Percentiles rank a stretch among this genome's conserved stretches.
phyloP scores from a whole-genome alignment of 1,140 invertebrate genomes.

The Diuraphis noxia region DNA sequence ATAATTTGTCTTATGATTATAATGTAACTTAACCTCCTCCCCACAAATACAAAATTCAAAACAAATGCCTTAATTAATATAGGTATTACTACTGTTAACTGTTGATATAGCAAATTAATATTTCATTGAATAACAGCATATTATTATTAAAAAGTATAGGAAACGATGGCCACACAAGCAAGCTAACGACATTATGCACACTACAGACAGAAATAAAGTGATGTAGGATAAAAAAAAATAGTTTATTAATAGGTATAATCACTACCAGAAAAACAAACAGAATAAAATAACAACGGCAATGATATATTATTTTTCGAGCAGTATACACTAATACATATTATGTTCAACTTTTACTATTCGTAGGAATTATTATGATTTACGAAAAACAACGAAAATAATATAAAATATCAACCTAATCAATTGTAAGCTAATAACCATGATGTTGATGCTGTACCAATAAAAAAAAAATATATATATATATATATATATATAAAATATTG shows the following conservation, averaged over 20 bases:
- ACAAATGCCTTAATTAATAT: not conserved
- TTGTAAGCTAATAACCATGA: too few relatives aligned
- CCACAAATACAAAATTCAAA: not conserved
- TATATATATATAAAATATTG: not conserved
- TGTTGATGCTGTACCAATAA: too few relatives aligned
- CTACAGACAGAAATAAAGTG: not conserved
- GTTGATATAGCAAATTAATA: not conserved
- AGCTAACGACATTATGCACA: not conserved
- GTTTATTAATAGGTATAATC: constrained; percentile 23
- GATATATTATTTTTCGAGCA: not conserved
- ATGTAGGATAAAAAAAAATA: not conserved
- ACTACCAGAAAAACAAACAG: not conserved
- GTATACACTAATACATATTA: constrained; percentile 3
- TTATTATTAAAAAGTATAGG: not conserved
- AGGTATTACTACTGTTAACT: not conserved
- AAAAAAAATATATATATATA: too few relatives aligned
- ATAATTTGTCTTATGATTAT: not conserved
- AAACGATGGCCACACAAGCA: not conserved
- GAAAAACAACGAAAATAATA: not conserved
- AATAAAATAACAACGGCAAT: constrained; percentile 2
- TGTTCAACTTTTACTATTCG: not conserved
- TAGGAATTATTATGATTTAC: not conserved
- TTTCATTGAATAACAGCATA: not conserved
- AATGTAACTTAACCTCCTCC: not conserved
- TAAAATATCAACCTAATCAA: too few relatives aligned